Percentiles rank a stretch among this genome's conserved stretches.
Conservation (phyloP, 1,140 invertebrate species). For the Augochlora pura region DNA sequence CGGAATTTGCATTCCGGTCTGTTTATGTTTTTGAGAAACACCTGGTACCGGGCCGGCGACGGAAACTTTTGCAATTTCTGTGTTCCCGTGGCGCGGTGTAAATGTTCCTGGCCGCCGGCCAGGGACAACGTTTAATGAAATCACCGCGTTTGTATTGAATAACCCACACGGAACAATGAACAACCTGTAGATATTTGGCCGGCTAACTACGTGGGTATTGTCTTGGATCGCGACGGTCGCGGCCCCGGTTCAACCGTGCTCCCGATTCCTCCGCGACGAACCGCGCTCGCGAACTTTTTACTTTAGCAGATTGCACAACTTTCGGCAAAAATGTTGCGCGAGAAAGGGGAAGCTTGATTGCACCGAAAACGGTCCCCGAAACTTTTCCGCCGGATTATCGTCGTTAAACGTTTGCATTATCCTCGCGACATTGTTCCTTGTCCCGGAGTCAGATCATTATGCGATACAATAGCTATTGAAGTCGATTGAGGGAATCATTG, state of each 20-base stretch:
- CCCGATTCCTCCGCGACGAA: too few species aligned
- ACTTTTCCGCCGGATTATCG: too few species aligned
- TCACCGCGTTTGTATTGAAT: constrained; percentile 70
- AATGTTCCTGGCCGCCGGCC: constrained; percentile 68
- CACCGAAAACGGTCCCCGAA: too few species aligned
- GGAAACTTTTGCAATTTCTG: constrained; percentile 46
- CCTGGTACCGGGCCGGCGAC: constrained; percentile 10
- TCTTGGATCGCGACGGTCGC: constrained; percentile 23
- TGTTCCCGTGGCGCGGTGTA: constrained; percentile 55
- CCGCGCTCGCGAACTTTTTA: too few species aligned
- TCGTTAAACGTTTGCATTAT: too few species aligned
- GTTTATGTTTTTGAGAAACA: constrained; percentile 5
- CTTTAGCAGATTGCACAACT: too few species aligned
- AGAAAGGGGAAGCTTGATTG: too few species aligned
- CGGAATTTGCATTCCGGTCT: background rate
- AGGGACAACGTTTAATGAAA: constrained; percentile 68
- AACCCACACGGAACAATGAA: constrained; percentile 68
- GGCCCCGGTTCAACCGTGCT: constrained; percentile 5
- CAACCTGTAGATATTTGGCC: constrained; percentile 74
- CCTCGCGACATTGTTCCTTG: too few species aligned
- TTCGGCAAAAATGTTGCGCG: too few species aligned
- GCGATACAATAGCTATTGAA: too few species aligned
- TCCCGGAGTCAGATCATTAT: too few species aligned
- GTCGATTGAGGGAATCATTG: too few species aligned
- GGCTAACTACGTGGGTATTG: constrained; percentile 22